Percentiles rank a stretch among this genome's conserved stretches.
phyloP scores from a whole-genome alignment of 2,113 vertebrate genomes.

The Callipepla californica region DNA sequence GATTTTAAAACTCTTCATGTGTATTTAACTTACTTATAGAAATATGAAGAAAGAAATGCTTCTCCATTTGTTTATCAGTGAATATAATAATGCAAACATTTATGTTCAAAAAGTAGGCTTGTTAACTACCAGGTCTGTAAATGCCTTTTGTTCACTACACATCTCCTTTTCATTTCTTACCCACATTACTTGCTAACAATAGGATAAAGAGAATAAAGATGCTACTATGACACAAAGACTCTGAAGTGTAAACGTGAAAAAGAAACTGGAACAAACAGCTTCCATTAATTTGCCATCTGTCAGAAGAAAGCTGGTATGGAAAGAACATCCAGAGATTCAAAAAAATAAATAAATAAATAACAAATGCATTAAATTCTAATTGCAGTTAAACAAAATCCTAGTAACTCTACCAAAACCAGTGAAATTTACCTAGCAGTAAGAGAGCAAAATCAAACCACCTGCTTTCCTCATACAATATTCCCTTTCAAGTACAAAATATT shows the following conservation, averaged over 20 bases:
- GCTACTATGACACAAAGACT: neutral
- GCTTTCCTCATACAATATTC: constrained; percentile 39
- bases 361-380: neutral
- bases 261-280: neutral
- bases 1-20: neutral
- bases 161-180: neutral
- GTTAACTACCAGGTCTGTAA: neutral
- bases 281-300: neutral
- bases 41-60: neutral
- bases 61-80: neutral
- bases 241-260: neutral
- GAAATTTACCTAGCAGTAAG: neutral
- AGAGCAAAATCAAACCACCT: constrained; percentile 2
- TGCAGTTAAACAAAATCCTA: neutral
- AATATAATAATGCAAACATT: neutral
- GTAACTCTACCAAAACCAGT: neutral
- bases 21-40: neutral
- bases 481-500: constrained; percentile 68
- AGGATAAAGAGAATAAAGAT: neutral
- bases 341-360: neutral
- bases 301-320: neutral
- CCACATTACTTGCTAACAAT: neutral
- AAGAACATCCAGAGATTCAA: neutral
- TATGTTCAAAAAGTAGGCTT: neutral
- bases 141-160: neutral